Evolutionary conservation across 2,888 invertebrate species (phyloP).

Genomic region (Agriotes lineatus): DNA sequence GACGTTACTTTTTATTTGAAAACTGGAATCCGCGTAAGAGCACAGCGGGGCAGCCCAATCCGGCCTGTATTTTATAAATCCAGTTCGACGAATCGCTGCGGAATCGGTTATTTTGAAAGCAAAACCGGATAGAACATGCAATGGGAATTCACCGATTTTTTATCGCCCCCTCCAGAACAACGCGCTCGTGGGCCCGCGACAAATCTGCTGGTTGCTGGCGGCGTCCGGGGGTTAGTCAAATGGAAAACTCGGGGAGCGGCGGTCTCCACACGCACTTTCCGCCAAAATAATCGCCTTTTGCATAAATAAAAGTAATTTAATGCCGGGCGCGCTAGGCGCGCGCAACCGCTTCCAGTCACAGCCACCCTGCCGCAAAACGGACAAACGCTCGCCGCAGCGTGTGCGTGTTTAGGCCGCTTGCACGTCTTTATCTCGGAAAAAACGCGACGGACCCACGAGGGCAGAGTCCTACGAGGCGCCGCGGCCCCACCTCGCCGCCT

Average conservation of each 20-base stretch:
- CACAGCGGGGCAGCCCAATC: too few species aligned
- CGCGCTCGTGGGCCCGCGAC: not conserved
- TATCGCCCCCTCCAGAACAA: not conserved
- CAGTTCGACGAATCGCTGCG: too few species aligned
- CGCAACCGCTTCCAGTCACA: constrained; percentile 31
- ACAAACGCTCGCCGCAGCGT: constrained; percentile 36
- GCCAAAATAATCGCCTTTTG: constrained; percentile 2
- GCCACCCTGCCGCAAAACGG: constrained; percentile 46
- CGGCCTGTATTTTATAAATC: too few species aligned
- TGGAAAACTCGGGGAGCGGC: not conserved
- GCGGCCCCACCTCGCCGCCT: too few species aligned
- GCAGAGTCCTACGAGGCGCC: too few species aligned
- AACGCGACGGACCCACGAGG: constrained; percentile 29
- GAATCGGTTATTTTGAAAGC: too few species aligned
- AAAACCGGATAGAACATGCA: too few species aligned
- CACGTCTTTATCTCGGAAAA: constrained; percentile 23
- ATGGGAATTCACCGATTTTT: not conserved
- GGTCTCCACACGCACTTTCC: not conserved
- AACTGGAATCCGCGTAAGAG: too few species aligned
- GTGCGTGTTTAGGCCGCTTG: constrained; percentile 30
- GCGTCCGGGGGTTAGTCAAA: not conserved
- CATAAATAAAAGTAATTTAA: constrained; percentile 22
- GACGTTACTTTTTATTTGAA: too few species aligned
- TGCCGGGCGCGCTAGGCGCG: constrained; percentile 36
- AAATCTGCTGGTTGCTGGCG: not conserved